phyloP scores from a whole-genome alignment of 2,797 vertebrate genomes.

The Notolabrus celidotus region DNA sequence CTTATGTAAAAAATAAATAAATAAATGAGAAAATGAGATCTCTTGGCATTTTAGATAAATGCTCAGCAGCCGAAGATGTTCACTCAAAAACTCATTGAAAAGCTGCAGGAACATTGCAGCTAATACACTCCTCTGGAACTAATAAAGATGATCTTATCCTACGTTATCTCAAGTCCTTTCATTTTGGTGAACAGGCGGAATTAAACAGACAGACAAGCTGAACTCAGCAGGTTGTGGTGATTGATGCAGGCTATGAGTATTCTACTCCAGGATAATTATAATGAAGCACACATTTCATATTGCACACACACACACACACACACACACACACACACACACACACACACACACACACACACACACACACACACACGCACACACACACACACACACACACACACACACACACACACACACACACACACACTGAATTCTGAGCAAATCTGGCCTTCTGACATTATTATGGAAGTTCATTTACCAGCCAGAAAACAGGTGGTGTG shows the following conservation, averaged over 20 bases:
- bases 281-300: neutral
- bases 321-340: neutral
- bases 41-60: neutral
- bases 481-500: neutral
- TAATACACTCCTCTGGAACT: conserved; percentile 11
- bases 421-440: neutral
- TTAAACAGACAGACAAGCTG: conserved; percentile 31
- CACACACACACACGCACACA: neutral
- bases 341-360: neutral
- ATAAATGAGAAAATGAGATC: no score
- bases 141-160: conserved; percentile 34
- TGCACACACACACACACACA: neutral
- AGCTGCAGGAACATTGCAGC: conserved; percentile 4
- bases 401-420: neutral
- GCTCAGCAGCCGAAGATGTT: conserved; percentile 3
- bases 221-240: conserved; percentile 21
- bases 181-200: conserved; percentile 31
- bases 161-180: conserved; percentile 7
- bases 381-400: neutral
- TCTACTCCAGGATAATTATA: conserved; percentile 2
- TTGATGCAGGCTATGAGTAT: conserved; percentile 19
- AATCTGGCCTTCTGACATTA: conserved; percentile 10
- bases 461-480: neutral
- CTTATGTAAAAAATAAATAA: no score
- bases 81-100: conserved; percentile 14